These are phyloP conservation scores for Neolamprologus cancellatus DNA, from an alignment of 2,113 vertebrate species.

Conservation along the genomic window DNA sequence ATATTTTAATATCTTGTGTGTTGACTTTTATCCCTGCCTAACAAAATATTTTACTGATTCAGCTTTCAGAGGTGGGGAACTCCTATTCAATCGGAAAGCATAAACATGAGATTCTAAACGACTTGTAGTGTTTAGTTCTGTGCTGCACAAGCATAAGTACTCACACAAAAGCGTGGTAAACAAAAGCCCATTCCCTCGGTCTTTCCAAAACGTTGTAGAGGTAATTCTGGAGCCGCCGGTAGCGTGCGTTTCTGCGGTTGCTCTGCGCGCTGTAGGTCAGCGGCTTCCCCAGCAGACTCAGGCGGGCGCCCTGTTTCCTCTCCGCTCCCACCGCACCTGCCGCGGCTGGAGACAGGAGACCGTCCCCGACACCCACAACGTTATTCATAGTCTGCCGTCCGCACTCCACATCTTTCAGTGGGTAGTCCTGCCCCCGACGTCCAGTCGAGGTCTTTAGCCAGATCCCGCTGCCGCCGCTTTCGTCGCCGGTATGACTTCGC, in stretches of 20 bases:
- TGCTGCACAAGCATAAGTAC: conserved; percentile 51
- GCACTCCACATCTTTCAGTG: conserved; percentile 89
- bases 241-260: conserved; percentile 91
- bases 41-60: background rate
- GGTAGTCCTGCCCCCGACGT: conserved; percentile 64
- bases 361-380: conserved; percentile 75
- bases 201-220: conserved; percentile 97
- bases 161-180: conserved; percentile 97
- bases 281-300: conserved; percentile 93
- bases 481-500: conserved; percentile 85
- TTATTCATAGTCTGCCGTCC: conserved; percentile 73
- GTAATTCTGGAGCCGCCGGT: conserved; percentile 90
- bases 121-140: background rate
- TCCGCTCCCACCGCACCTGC: conserved; percentile 75
- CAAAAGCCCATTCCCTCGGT: conserved; percentile 90
- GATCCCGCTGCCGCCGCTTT: conserved; percentile 81
- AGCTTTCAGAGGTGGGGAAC: background rate
- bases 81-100: background rate
- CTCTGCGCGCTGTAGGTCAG: conserved; percentile 86
- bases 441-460: conserved; percentile 77
- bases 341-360: conserved; percentile 69
- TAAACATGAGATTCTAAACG: background rate
- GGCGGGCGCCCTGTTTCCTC: conserved; percentile 86
- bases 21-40: background rate
- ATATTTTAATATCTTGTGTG: background rate